phyloP scores from a whole-genome alignment of 2,888 invertebrate species.

The Agonum fuliginosum region DNA sequence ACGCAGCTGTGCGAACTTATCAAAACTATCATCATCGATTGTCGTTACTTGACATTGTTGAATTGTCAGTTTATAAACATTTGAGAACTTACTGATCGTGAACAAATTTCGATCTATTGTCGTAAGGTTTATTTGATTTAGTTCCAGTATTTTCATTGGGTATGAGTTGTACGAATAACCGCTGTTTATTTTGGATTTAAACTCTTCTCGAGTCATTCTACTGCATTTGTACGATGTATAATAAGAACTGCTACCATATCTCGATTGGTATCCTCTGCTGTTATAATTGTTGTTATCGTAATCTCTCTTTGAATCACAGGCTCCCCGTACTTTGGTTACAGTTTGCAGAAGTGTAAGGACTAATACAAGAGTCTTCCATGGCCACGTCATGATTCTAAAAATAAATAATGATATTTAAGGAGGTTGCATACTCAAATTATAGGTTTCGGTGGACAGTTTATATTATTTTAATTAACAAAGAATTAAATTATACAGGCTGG shows the following conservation, averaged over 20 bases:
- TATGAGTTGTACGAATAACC: not conserved
- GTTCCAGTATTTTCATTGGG: not conserved
- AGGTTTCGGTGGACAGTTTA: too few species aligned
- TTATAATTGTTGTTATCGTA: not conserved
- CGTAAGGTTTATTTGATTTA: not conserved
- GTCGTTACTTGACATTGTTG: constrained; percentile 7
- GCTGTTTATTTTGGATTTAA: not conserved
- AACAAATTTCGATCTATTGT: constrained; percentile 10
- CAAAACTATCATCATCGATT: constrained; percentile 15
- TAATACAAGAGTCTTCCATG: too few species aligned
- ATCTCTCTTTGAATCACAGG: too few species aligned
- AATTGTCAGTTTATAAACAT: not conserved
- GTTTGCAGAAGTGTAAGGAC: too few species aligned
- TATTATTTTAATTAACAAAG: too few species aligned
- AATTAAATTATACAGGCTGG: too few species aligned
- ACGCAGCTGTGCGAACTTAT: not conserved
- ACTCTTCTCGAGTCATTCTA: not conserved
- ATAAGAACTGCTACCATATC: too few species aligned
- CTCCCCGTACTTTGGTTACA: too few species aligned
- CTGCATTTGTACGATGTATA: constrained; percentile 11
- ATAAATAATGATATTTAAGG: too few species aligned
- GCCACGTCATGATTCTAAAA: too few species aligned
- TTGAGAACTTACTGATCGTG: not conserved
- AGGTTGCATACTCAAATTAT: too few species aligned
- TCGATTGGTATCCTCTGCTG: too few species aligned